phyloP scores from a whole-genome alignment of 2,888 invertebrate genomes.

The Leuctra nigra region DNA sequence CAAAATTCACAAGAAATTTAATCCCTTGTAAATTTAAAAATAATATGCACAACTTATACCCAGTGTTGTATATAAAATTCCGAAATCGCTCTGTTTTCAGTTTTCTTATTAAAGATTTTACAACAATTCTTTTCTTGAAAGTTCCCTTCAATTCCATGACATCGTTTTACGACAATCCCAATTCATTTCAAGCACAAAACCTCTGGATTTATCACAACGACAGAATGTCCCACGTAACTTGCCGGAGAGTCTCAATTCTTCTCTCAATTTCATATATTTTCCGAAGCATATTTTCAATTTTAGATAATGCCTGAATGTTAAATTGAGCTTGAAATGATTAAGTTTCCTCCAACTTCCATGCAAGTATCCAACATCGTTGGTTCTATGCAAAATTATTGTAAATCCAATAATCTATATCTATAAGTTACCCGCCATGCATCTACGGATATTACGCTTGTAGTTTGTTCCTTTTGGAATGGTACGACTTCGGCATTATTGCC shows the following conservation, averaged over 20 bases:
- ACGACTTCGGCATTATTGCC: background rate
- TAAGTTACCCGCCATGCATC: background rate
- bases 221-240: background rate
- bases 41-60: too few species aligned
- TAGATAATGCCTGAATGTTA: background rate
- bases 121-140: too few species aligned
- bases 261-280: background rate
- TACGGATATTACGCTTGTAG: background rate
- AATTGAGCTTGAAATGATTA: conserved; percentile 1
- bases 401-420: conserved; percentile 14
- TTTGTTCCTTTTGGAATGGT: background rate
- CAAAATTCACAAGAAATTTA: too few species aligned
- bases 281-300: conserved; percentile 1
- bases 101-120: too few species aligned
- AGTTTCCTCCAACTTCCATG: background rate
- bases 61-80: too few species aligned
- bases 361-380: background rate
- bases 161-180: background rate
- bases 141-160: too few species aligned
- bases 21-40: too few species aligned
- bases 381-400: background rate
- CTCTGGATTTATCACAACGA: too few species aligned
- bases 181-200: background rate
- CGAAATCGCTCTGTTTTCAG: too few species aligned
- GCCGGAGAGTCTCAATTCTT: background rate